These are phyloP conservation scores for Netelia fuscicornis DNA, from an alignment of 2,888 invertebrate genomes.

Conservation along the genomic window DNA sequence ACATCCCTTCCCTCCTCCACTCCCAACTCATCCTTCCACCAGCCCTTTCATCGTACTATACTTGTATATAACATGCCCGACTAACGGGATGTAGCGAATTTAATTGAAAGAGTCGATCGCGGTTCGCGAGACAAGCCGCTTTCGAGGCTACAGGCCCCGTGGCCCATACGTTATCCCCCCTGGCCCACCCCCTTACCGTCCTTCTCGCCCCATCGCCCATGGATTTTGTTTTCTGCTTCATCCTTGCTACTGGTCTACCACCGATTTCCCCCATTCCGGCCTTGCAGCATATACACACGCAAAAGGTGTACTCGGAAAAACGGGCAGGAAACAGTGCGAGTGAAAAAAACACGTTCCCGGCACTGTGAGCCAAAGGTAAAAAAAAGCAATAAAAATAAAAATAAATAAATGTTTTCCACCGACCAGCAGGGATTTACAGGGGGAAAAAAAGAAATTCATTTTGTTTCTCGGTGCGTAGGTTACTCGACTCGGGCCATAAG, in stretches of 20 bases:
- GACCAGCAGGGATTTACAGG: conserved; percentile 75
- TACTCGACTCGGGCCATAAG: conserved; percentile 33
- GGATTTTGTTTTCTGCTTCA: background rate
- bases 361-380: conserved; percentile 54
- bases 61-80: conserved; percentile 47
- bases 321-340: conserved; percentile 54
- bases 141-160: conserved; percentile 64
- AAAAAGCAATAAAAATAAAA: conserved; percentile 49
- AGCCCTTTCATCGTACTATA: conserved; percentile 58
- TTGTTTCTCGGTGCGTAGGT: conserved; percentile 68
- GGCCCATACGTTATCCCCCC: conserved; percentile 66
- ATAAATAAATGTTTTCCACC: conserved; percentile 58
- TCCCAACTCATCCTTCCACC: conserved; percentile 26
- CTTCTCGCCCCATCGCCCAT: conserved; percentile 51
- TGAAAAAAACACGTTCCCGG: conserved; percentile 40
- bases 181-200: background rate
- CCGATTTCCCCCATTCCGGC: conserved; percentile 28
- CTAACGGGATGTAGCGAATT: conserved; percentile 71
- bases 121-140: conserved; percentile 73
- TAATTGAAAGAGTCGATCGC: conserved; percentile 76
- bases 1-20: conserved; percentile 59
- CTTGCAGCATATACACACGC: conserved; percentile 25
- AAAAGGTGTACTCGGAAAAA: conserved; percentile 43
- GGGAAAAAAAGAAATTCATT: conserved; percentile 73
- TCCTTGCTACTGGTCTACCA: conserved; percentile 22